phyloP scores from a whole-genome alignment of 2,797 vertebrate genomes.

The Falco concolor region DNA sequence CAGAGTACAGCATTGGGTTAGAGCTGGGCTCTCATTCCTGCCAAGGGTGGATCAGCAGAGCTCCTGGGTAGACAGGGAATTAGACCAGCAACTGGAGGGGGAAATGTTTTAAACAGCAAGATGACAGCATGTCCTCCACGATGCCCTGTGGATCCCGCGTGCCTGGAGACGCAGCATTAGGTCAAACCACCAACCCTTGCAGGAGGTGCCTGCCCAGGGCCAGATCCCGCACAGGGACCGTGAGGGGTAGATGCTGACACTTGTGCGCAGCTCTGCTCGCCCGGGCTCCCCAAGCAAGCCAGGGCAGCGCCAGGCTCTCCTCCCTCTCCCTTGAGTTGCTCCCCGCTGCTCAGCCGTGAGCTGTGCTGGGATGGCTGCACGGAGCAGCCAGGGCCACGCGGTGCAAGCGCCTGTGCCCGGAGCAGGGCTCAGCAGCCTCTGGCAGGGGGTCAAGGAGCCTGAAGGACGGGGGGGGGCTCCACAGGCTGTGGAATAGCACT shows the following conservation, averaged over 20 bases:
- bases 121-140: background rate
- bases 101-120: background rate
- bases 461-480: background rate
- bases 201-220: background rate
- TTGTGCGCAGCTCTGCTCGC: background rate
- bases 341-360: background rate
- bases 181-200: background rate
- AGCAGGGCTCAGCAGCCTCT: background rate
- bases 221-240: background rate
- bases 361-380: background rate
- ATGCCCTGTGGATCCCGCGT: background rate
- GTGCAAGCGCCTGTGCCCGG: background rate
- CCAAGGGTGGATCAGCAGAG: background rate
- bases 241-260: background rate
- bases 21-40: background rate
- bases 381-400: rapidly evolving
- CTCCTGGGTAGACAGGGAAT: background rate
- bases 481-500: background rate
- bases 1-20: background rate
- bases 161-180: background rate
- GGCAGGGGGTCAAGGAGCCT: background rate
- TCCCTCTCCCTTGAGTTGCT: background rate
- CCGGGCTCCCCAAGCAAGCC: background rate
- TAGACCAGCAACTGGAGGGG: background rate
- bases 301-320: background rate